Conservation (phyloP, 2,888 invertebrate species). For the Fragum fragum region DNA sequence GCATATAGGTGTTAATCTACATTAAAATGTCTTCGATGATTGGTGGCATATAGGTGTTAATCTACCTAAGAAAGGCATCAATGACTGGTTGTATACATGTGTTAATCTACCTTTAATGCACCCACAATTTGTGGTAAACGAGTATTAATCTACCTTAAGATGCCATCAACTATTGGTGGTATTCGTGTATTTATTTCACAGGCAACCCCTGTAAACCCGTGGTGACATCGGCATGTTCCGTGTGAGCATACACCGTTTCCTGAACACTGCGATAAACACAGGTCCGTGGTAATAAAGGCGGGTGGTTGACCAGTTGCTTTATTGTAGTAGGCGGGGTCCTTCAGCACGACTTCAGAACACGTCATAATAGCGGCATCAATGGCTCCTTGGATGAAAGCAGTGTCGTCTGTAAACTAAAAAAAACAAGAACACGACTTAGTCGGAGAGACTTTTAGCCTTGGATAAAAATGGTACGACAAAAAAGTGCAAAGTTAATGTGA, state of each 20-base stretch:
- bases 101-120: too few species aligned
- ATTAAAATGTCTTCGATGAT: too few species aligned
- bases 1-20: too few species aligned
- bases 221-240: constrained; percentile 69
- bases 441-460: too few species aligned
- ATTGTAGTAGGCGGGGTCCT: constrained; percentile 45
- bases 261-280: constrained; percentile 67
- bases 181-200: constrained; percentile 68
- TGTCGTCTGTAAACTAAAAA: constrained; percentile 49
- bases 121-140: too few species aligned
- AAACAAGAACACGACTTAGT: too few species aligned
- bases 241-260: constrained; percentile 56
- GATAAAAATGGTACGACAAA: too few species aligned
- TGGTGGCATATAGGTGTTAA: too few species aligned
- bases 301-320: constrained; percentile 47
- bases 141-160: constrained; percentile 54
- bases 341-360: constrained; percentile 44
- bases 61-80: too few species aligned
- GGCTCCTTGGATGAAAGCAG: constrained; percentile 37
- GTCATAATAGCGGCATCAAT: constrained; percentile 38
- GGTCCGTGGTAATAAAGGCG: constrained; percentile 53
- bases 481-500: too few species aligned
- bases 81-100: too few species aligned
- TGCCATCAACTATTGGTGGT: constrained; percentile 65
- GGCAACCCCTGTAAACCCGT: constrained; percentile 67